A percentile compares a stretch with the other conserved stretches of the same genome.
phyloP scores from a whole-genome alignment of 1,140 invertebrate species.

The Hylaeus volcanicus region DNA sequence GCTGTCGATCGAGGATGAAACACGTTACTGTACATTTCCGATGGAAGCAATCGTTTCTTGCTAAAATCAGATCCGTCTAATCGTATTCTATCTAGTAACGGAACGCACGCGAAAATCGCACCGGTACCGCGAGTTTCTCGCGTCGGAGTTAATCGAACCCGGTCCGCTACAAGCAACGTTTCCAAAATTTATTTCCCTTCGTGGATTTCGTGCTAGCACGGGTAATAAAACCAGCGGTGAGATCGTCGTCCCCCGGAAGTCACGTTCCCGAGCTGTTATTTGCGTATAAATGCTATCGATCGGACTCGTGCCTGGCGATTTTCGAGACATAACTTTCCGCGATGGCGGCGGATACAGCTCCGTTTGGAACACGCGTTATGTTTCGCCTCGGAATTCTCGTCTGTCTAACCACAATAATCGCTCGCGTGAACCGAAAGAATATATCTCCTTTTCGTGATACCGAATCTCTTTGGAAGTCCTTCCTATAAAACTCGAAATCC shows the following conservation, averaged over 20 bases:
- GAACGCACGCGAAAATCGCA: not conserved
- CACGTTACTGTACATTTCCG: not conserved
- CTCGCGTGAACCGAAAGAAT: slow-evolving; percentile 8
- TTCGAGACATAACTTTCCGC: slow-evolving; percentile 34
- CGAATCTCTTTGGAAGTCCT: not conserved
- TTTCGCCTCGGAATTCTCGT: not conserved
- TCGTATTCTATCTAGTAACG: too few species aligned
- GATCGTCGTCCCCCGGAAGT: slow-evolving; percentile 20
- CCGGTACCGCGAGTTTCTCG: too few species aligned
- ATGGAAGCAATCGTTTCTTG: not conserved
- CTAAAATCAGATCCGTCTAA: not conserved
- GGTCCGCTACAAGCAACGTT: not conserved
- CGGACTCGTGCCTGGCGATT: slow-evolving; percentile 27
- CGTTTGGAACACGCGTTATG: not conserved
- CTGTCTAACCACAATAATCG: not conserved
- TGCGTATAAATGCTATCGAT: slow-evolving; percentile 40
- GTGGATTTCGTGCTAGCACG: slow-evolving; percentile 1
- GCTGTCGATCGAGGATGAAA: too few species aligned
- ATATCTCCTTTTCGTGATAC: not conserved
- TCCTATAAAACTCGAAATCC: too few species aligned
- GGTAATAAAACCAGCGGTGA: slow-evolving; percentile 14
- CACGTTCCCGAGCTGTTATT: slow-evolving; percentile 44
- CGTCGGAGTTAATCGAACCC: slow-evolving; percentile 23
- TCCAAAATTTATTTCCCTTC: slow-evolving; percentile 10
- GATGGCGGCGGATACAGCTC: not conserved